Conservation (phyloP, 2,797 vertebrate species). For the Gymnothorax reevesii region DNA sequence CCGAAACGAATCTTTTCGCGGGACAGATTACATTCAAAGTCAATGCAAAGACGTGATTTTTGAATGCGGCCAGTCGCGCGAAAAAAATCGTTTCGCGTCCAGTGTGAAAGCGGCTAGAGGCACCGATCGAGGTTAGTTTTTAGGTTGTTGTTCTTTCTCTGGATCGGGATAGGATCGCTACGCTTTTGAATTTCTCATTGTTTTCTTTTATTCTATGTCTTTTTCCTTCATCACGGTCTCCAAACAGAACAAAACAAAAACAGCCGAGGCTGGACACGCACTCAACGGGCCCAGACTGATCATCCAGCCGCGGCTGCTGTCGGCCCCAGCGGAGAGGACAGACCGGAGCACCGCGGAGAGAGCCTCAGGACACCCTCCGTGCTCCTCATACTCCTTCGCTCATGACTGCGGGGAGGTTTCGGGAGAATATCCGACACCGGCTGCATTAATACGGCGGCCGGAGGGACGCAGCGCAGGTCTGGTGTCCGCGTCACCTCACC, state of each 20-base stretch:
- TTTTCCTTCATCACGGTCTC: neutral
- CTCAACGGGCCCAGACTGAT: neutral
- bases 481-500: neutral
- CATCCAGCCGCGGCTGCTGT: neutral
- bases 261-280: neutral
- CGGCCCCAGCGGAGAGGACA: neutral
- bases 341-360: conserved; percentile 17
- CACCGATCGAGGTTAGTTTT: neutral
- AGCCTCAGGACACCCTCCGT: conserved; percentile 13
- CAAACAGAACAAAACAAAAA: neutral
- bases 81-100: no score
- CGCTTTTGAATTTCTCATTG: conserved; percentile 15
- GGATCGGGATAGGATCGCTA: neutral
- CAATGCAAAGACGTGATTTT: no score
- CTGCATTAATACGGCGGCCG: neutral
- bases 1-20: no score
- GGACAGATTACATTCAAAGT: no score
- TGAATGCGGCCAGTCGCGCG: no score
- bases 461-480: neutral
- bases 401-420: conserved; percentile 16
- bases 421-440: neutral
- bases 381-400: conserved; percentile 21
- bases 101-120: neutral
- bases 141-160: neutral
- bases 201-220: neutral